phyloP scores from a whole-genome alignment of 2,113 vertebrate genomes.

The Climacteris rufus region DNA sequence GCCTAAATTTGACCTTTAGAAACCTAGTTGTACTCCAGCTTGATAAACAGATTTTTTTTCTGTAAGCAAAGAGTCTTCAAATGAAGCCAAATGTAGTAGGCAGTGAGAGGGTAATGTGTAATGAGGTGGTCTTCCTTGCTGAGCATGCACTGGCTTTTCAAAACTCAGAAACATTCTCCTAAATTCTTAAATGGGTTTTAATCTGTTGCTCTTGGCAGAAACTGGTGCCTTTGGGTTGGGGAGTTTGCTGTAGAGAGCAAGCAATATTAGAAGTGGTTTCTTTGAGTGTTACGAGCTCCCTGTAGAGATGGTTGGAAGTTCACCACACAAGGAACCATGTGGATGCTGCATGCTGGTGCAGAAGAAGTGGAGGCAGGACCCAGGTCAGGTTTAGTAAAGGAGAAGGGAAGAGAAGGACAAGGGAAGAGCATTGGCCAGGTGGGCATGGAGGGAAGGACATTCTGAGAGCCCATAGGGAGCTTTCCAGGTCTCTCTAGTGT shows the following conservation, averaged over 20 bases:
- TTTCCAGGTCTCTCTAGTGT: neutral
- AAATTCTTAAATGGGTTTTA: conserved; percentile 29
- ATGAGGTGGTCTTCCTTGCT: neutral
- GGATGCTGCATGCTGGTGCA: neutral
- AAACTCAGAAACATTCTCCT: neutral
- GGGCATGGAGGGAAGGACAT: neutral
- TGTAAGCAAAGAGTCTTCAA: neutral
- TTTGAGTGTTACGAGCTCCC: neutral
- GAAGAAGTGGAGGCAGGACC: neutral
- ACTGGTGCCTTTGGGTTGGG: neutral
- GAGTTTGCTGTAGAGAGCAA: conserved; percentile 25
- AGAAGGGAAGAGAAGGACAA: neutral
- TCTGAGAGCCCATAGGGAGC: neutral
- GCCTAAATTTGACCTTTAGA: neutral
- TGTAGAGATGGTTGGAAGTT: conserved; percentile 2
- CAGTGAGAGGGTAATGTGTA: neutral
- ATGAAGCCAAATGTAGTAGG: neutral
- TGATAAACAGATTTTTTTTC: neutral
- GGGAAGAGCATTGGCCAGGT: neutral
- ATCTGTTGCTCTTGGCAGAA: conserved; percentile 50
- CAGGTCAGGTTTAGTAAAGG: neutral
- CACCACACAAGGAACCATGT: fast-evolving
- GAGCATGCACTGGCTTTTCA: neutral
- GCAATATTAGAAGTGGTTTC: conserved; percentile 24
- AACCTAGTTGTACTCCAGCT: neutral